Evolutionary conservation across 2,113 vertebrate genomes (phyloP).

Genomic region (Colossoma macropomum): DNA sequence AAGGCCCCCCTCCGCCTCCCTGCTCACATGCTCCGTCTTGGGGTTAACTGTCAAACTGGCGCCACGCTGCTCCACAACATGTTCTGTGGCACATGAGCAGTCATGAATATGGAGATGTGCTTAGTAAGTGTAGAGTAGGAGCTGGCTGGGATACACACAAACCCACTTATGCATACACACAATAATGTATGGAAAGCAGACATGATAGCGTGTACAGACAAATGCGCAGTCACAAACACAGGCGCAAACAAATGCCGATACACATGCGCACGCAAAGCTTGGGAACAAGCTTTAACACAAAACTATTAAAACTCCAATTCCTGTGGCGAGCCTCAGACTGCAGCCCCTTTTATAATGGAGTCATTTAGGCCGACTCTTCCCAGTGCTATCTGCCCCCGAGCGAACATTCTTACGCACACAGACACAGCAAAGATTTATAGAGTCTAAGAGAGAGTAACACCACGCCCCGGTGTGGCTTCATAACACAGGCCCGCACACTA

Average conservation of each 20-base stretch:
- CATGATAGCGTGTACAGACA: constrained; percentile 22
- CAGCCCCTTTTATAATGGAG: constrained; percentile 63
- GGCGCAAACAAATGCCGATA: constrained; percentile 21
- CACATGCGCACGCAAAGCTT: constrained; percentile 9
- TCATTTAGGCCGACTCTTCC: constrained; percentile 58
- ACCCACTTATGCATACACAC: constrained; percentile 12
- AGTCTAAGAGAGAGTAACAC: constrained; percentile 45
- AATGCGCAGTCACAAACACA: constrained; percentile 20
- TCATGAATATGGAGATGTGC: constrained; percentile 60
- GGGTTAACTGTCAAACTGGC: constrained; percentile 58
- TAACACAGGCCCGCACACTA: constrained; percentile 27
- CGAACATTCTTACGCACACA: constrained; percentile 58
- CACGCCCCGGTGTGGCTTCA: constrained; percentile 40
- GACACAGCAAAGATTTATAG: constrained; percentile 57
- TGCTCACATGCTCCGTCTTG: constrained; percentile 27
- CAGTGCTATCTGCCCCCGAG: constrained; percentile 60
- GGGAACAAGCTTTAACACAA: constrained; percentile 60
- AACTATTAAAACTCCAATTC: constrained; percentile 66
- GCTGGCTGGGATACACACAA: neutral
- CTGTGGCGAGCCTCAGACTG: constrained; percentile 62
- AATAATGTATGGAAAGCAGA: constrained; percentile 36
- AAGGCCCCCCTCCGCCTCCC: neutral
- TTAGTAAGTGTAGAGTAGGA: constrained; percentile 18
- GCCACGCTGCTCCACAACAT: constrained; percentile 49
- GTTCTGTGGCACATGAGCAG: constrained; percentile 27